phyloP scores from a whole-genome alignment of 2,797 vertebrate species.

The Pampus argenteus region DNA sequence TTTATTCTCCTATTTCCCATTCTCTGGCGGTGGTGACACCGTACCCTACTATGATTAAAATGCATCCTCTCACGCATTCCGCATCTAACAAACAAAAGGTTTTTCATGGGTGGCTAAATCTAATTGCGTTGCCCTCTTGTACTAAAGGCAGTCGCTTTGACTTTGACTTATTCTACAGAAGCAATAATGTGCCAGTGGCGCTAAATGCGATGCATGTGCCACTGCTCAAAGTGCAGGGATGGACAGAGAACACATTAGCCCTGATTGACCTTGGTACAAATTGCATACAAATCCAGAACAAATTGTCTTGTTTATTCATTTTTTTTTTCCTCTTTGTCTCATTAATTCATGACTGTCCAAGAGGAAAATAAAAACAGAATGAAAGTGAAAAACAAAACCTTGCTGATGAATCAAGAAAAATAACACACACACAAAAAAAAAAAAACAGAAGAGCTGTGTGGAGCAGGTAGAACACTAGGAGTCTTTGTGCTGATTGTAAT shows the following conservation, averaged over 20 bases:
- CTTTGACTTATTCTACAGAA: conserved; percentile 73
- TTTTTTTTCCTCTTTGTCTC: conserved; percentile 43
- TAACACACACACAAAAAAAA: conserved; percentile 4
- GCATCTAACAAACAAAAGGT: conserved; percentile 69
- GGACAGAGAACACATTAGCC: conserved; percentile 66
- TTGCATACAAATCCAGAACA: conserved; percentile 41
- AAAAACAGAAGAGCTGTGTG: not conserved
- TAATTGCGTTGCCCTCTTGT: conserved; percentile 74
- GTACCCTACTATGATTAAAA: conserved; percentile 67
- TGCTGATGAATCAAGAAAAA: conserved; percentile 7
- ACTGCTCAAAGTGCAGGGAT: conserved; percentile 66
- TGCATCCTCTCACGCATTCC: conserved; percentile 65
- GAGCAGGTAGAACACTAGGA: conserved; percentile 6
- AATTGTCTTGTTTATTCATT: conserved; percentile 24
- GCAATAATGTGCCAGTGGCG: conserved; percentile 51
- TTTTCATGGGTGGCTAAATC: conserved; percentile 79
- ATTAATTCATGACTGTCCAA: conserved; percentile 55
- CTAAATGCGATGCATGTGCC: conserved; percentile 42
- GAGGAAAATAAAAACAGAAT: conserved; percentile 43
- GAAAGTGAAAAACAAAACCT: conserved; percentile 6
- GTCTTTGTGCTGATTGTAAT: conserved; percentile 71
- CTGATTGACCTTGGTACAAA: conserved; percentile 68
- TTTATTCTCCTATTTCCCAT: conserved; percentile 36
- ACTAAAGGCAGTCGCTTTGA: conserved; percentile 71
- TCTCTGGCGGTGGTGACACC: conserved; percentile 36